These are phyloP conservation scores for Azemiops feae DNA, from an alignment of 2,113 vertebrate species.

Conservation along the genomic window DNA sequence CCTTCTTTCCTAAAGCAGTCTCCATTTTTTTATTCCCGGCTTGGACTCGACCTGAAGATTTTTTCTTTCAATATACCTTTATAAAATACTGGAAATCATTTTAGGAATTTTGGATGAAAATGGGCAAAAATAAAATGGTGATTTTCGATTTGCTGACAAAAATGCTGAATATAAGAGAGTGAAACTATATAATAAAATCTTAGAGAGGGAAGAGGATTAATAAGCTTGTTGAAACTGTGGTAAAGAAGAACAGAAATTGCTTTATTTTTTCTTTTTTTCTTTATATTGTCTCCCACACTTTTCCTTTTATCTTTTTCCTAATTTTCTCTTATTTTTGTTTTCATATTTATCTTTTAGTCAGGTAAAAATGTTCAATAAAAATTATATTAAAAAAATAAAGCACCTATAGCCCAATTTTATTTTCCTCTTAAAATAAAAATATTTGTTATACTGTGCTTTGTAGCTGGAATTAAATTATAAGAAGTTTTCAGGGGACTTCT, in stretches of 20 bases:
- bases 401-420: neutral
- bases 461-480: neutral
- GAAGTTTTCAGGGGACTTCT: neutral
- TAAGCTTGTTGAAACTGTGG: neutral
- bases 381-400: neutral
- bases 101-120: neutral
- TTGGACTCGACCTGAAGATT: too few relatives aligned
- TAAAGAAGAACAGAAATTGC: neutral
- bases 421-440: neutral
- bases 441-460: neutral
- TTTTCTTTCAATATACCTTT: neutral
- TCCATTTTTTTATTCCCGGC: too few relatives aligned
- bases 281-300: neutral
- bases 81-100: neutral
- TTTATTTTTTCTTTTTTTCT: neutral
- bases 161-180: neutral
- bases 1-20: too few relatives aligned
- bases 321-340: neutral
- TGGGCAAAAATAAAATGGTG: neutral
- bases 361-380: neutral
- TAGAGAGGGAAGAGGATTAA: neutral
- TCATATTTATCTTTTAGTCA: neutral
- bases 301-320: neutral
- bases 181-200: neutral
- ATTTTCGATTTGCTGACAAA: neutral